Percentiles rank a stretch among this genome's conserved stretches.
phyloP scores from a whole-genome alignment of 1,140 invertebrate species.

The Drosophila suzukii region DNA sequence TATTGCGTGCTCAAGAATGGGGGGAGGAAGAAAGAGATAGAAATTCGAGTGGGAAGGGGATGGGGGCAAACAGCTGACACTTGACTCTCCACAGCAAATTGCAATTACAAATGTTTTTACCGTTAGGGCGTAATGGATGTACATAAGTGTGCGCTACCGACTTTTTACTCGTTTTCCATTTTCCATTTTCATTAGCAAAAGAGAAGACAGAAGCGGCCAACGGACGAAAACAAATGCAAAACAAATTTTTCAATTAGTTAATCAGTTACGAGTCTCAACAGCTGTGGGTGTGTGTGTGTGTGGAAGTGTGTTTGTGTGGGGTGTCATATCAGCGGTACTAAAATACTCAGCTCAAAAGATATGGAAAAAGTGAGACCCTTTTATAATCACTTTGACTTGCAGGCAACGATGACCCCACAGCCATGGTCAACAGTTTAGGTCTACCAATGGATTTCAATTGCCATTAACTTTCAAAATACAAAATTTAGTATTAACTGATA shows the following conservation, averaged over 20 bases:
- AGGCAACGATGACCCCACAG: background rate
- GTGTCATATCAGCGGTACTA: slow-evolving; percentile 1
- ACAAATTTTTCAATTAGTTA: slow-evolving; percentile 57
- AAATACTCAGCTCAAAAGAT: slow-evolving; percentile 9
- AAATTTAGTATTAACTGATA: background rate
- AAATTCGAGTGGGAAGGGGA: background rate
- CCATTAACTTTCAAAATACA: background rate
- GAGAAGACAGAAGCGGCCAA: slow-evolving; percentile 29
- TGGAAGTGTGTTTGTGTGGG: background rate
- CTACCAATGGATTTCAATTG: background rate
- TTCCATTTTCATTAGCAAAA: slow-evolving; percentile 36
- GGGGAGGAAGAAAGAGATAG: background rate
- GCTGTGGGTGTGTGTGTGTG: slow-evolving; percentile 4
- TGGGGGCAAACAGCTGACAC: slow-evolving; percentile 59
- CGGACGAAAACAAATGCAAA: slow-evolving; percentile 24
- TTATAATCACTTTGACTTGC: background rate
- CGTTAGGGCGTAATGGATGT: slow-evolving; percentile 24
- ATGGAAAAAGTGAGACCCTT: slow-evolving; percentile 2
- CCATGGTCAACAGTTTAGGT: background rate
- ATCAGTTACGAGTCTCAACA: slow-evolving; percentile 20
- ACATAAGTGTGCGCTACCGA: slow-evolving; percentile 12
- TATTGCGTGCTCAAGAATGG: slow-evolving; percentile 52
- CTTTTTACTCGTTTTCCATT: slow-evolving; percentile 10
- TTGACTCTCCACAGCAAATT: slow-evolving; percentile 59
- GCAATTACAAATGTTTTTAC: slow-evolving; percentile 61